Percentiles rank a stretch among this genome's conserved stretches.
These are phyloP conservation scores for Regulus satrapa DNA, from an alignment of 2,113 vertebrate species.

Conservation along the genomic window DNA sequence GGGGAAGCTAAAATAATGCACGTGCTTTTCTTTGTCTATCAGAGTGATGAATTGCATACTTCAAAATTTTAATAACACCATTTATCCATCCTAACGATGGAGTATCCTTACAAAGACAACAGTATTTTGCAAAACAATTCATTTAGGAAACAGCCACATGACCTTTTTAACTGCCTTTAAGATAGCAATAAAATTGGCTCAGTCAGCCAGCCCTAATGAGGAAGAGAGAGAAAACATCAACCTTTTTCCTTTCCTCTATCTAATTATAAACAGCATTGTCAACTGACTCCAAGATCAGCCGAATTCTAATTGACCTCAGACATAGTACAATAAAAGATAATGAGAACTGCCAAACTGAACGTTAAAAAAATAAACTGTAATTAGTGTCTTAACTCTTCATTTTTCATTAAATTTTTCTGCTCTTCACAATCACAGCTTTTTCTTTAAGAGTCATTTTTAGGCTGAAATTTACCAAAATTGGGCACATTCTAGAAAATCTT, in stretches of 20 bases:
- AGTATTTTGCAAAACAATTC: conserved; percentile 44
- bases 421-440: not conserved
- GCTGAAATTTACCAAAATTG: not conserved
- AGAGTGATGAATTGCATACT: not conserved
- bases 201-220: conserved; percentile 47
- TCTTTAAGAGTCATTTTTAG: not conserved
- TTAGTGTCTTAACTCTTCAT: conserved; percentile 19
- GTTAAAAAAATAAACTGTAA: conserved; percentile 8
- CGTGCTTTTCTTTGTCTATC: not conserved
- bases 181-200: conserved; percentile 54
- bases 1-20: not conserved
- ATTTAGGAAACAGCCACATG: conserved; percentile 50
- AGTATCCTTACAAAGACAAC: conserved; percentile 12
- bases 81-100: not conserved
- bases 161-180: conserved; percentile 62
- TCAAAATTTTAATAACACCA: not conserved
- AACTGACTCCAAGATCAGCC: conserved; percentile 33
- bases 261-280: conserved; percentile 53
- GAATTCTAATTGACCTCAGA: conserved; percentile 50
- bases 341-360: conserved; percentile 31
- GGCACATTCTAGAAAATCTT: not conserved
- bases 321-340: not conserved
- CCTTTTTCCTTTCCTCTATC: conserved; percentile 24
- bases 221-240: conserved; percentile 35
- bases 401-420: not conserved